phyloP scores from a whole-genome alignment of 2,797 vertebrate genomes.

The Phoxinus dragarum region DNA sequence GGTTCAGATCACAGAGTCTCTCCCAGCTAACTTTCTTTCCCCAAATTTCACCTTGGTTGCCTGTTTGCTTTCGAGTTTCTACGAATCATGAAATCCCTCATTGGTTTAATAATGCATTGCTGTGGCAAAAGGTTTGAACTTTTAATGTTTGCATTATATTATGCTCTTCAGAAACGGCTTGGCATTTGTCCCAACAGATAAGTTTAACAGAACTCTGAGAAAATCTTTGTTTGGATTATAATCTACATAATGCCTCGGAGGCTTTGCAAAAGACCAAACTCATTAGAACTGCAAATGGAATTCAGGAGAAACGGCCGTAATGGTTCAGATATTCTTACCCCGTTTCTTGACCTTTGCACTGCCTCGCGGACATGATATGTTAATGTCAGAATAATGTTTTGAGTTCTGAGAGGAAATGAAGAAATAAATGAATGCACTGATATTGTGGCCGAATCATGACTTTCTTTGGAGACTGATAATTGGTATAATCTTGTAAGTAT shows the following conservation, averaged over 20 bases:
- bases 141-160: slow-evolving; percentile 44
- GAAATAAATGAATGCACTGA: slow-evolving; percentile 24
- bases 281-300: slow-evolving; percentile 60
- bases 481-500: slow-evolving; percentile 9
- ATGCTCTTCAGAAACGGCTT: slow-evolving; percentile 34
- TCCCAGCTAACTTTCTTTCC: background rate
- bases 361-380: slow-evolving; percentile 39
- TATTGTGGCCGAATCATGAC: slow-evolving; percentile 14
- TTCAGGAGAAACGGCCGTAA: slow-evolving; percentile 48
- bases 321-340: slow-evolving; percentile 48
- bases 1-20: slow-evolving; percentile 44
- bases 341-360: slow-evolving; percentile 46
- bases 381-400: slow-evolving; percentile 27
- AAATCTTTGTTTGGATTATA: slow-evolving; percentile 55
- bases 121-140: slow-evolving; percentile 26
- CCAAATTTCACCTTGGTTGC: background rate
- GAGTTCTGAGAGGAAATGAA: slow-evolving; percentile 40
- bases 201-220: slow-evolving; percentile 48
- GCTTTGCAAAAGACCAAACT: slow-evolving; percentile 45
- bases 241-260: slow-evolving; percentile 57
- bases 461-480: background rate
- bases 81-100: slow-evolving; percentile 26
- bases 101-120: slow-evolving; percentile 43
- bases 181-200: slow-evolving; percentile 51
- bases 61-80: slow-evolving; percentile 30